Evolutionary conservation across 1,140 invertebrate genomes (phyloP).

Genomic region (Nymphalis io): DNA sequence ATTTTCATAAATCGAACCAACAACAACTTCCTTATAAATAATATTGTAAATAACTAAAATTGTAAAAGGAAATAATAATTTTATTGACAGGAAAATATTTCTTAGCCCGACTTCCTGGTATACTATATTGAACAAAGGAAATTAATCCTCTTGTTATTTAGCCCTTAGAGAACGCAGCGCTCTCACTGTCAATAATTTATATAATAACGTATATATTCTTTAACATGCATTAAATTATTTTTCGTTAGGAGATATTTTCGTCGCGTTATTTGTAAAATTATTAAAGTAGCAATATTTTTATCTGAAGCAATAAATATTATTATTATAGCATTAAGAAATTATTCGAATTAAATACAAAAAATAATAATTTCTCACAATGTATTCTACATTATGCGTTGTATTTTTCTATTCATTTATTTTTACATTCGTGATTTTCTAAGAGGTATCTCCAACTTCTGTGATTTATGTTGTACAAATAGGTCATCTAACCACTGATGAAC

Average conservation of each 20-base stretch:
- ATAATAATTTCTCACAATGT: neutral
- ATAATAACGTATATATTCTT: too few species aligned
- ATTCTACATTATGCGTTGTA: too few species aligned
- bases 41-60: neutral
- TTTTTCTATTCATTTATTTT: too few species aligned
- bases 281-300: too few species aligned
- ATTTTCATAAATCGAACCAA: too few species aligned
- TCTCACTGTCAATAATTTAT: conserved; percentile 20
- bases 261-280: too few species aligned
- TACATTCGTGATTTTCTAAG: too few species aligned
- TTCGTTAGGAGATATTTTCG: too few species aligned
- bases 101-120: conserved; percentile 26
- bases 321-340: too few species aligned
- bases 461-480: neutral
- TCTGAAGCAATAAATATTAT: too few species aligned
- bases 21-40: too few species aligned
- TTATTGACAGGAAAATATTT: conserved; percentile 21
- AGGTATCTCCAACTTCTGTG: neutral
- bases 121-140: conserved; percentile 27
- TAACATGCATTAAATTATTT: too few species aligned
- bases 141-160: conserved; percentile 28
- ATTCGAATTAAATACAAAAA: neutral
- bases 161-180: conserved; percentile 6
- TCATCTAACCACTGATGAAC: conserved; percentile 1
- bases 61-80: conserved; percentile 31